These are phyloP conservation scores for Cichlasoma orientale DNA, from an alignment of 2,797 vertebrate species.

Conservation along the genomic window DNA sequence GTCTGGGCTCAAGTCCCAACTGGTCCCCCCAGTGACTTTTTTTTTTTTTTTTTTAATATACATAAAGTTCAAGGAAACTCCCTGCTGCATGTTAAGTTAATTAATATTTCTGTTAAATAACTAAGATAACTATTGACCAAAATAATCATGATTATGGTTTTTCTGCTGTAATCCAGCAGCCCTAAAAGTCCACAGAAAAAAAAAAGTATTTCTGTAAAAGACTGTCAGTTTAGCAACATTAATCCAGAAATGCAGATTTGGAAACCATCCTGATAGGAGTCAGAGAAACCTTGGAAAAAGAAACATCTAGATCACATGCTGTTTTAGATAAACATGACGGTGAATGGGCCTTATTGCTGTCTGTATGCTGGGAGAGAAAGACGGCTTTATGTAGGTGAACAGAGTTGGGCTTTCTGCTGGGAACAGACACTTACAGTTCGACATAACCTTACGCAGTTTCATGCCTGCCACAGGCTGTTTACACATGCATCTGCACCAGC, in stretches of 20 bases:
- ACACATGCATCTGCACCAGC: constrained; percentile 58
- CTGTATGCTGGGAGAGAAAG: constrained; percentile 68
- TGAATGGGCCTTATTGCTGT: constrained; percentile 69
- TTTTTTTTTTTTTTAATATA: neutral
- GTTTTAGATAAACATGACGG: constrained; percentile 73
- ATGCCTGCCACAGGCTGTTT: constrained; percentile 66
- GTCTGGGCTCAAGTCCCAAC: neutral
- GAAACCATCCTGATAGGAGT: constrained; percentile 43
- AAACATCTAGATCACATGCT: constrained; percentile 62
- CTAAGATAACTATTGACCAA: neutral
- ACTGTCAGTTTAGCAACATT: constrained; percentile 14
- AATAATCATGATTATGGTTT: neutral
- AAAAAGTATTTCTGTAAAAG: neutral
- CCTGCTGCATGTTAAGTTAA: neutral
- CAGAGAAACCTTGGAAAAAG: constrained; percentile 51
- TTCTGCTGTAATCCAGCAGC: neutral
- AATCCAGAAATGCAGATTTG: constrained; percentile 44
- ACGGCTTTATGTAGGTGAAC: constrained; percentile 75
- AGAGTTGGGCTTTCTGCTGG: constrained; percentile 74
- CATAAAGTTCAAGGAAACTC: neutral
- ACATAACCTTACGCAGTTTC: constrained; percentile 46
- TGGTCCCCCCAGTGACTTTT: neutral
- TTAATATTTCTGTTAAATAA: neutral
- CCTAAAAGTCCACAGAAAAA: neutral
- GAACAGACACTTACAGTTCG: constrained; percentile 69